Conservation (phyloP, 2,797 vertebrate species). For the Chrosomus eos region DNA sequence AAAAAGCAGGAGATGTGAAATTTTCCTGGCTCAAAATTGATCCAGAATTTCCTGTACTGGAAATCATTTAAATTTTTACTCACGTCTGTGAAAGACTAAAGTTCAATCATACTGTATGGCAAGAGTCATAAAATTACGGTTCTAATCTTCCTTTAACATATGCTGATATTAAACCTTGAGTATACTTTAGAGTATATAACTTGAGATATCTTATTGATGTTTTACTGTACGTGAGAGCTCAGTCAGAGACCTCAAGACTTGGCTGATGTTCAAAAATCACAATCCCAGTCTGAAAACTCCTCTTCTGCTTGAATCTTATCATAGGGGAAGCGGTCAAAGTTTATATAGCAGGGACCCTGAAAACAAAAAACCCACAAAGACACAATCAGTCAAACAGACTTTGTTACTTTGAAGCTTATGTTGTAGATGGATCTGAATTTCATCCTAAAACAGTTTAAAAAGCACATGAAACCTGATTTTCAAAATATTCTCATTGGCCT, state of each 20-base stretch:
- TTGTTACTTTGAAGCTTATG: not conserved
- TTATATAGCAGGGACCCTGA: constrained; percentile 82
- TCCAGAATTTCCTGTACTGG: not conserved
- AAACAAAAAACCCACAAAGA: constrained; percentile 7
- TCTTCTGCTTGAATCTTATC: constrained; percentile 74
- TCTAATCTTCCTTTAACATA: not conserved
- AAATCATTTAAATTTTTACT: not conserved
- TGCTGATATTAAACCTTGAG: not conserved
- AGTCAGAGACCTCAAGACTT: not conserved
- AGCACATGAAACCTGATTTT: not conserved
- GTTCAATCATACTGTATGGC: not conserved
- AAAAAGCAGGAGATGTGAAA: not conserved
- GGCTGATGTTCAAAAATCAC: constrained; percentile 69
- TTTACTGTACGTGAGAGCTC: not conserved
- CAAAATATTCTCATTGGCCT: not conserved
- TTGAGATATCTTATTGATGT: not conserved
- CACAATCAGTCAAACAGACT: not conserved
- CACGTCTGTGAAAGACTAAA: not conserved
- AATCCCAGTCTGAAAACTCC: constrained; percentile 78
- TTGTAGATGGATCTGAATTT: not conserved
- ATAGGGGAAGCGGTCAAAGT: constrained; percentile 79
- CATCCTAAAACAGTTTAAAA: not conserved
- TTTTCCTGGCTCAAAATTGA: not conserved
- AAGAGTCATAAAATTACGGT: not conserved
- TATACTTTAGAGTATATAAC: not conserved